Evolutionary conservation across 2,113 vertebrate genomes (phyloP).

Genomic region (Cavia aperea): DNA sequence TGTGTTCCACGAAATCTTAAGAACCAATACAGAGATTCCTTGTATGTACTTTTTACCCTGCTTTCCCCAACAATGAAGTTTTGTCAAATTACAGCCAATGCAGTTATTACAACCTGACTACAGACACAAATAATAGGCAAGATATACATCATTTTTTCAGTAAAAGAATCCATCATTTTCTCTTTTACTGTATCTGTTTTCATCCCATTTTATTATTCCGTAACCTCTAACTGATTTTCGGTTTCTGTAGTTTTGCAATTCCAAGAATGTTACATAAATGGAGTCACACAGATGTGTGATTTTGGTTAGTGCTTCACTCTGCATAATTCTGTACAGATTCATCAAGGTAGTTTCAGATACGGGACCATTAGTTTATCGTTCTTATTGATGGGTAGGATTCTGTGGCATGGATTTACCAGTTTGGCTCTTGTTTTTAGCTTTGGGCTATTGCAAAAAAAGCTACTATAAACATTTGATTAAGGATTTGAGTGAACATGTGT

Average conservation of each 20-base stretch:
- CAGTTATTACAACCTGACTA: background rate
- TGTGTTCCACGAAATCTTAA: background rate
- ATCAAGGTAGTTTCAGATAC: background rate
- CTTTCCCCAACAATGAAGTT: background rate
- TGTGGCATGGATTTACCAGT: background rate
- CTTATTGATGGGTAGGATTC: background rate
- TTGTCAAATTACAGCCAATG: background rate
- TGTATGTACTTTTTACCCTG: background rate
- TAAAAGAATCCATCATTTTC: background rate
- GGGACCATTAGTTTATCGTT: background rate
- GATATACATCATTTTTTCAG: background rate
- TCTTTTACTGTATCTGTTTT: background rate
- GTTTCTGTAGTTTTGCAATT: background rate
- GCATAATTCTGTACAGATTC: background rate
- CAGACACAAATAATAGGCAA: background rate
- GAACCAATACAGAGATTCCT: background rate
- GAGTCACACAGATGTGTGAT: background rate
- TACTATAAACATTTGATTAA: background rate
- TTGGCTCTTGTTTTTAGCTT: background rate
- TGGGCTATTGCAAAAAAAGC: background rate
- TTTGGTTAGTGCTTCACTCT: background rate
- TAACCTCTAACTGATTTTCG: background rate
- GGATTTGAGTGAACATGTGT: background rate
- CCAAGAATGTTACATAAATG: background rate
- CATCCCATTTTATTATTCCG: background rate